Conservation (phyloP, 2,888 invertebrate species). For the Theretra japonica region DNA sequence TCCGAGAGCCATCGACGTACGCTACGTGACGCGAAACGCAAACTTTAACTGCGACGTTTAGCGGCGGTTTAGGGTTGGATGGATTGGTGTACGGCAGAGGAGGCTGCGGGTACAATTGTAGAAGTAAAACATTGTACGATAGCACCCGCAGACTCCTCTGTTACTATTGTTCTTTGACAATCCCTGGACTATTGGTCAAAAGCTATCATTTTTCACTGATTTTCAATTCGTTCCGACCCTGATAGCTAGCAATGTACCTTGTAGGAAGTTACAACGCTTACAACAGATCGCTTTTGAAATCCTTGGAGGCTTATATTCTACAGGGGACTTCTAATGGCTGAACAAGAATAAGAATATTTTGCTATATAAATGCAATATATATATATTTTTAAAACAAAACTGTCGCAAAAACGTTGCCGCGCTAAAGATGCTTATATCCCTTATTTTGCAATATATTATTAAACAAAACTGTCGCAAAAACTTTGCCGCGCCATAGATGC, state of each 20-base stretch:
- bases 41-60: constrained; percentile 60
- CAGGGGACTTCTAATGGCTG: no score
- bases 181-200: no score
- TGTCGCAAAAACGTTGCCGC: not conserved
- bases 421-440: not conserved
- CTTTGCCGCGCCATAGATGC: not conserved
- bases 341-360: not conserved
- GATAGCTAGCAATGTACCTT: no score
- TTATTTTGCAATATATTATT: not conserved
- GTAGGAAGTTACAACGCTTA: no score
- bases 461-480: not conserved
- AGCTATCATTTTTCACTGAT: no score
- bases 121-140: not conserved
- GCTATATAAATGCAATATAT: not conserved
- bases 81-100: not conserved
- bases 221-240: no score
- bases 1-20: constrained; percentile 62
- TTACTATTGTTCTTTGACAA: no score
- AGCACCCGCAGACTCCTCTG: no score
- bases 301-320: no score
- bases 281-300: no score
- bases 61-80: constrained; percentile 43
- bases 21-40: constrained; percentile 67
- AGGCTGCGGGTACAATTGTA: not conserved
- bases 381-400: not conserved